Conservation (phyloP, 2,797 vertebrate species). For the Hapalemur alaotrensis region DNA sequence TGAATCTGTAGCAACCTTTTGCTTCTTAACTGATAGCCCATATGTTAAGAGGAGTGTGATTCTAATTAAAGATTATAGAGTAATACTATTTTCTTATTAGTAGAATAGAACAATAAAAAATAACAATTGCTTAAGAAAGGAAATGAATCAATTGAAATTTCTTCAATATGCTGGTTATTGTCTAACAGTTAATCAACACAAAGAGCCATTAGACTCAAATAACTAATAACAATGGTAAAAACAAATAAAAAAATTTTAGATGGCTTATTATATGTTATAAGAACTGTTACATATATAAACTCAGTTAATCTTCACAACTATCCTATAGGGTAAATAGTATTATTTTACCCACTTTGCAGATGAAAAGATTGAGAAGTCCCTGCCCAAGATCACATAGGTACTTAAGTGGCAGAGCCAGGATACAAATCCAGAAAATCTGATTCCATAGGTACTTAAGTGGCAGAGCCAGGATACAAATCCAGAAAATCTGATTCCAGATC, state of each 20-base stretch:
- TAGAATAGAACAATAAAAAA: conserved; percentile 9
- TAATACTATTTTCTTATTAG: not conserved
- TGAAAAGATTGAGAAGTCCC: not conserved
- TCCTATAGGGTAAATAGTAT: not conserved
- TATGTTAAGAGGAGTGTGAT: not conserved
- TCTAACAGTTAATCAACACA: not conserved
- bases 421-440: conserved; percentile 20
- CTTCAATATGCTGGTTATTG: not conserved
- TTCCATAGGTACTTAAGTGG: not conserved
- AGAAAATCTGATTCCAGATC: not conserved
- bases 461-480: not conserved
- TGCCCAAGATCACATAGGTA: not conserved
- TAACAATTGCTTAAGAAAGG: not conserved
- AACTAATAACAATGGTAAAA: conserved; percentile 16
- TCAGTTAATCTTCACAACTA: not conserved
- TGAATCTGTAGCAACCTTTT: not conserved
- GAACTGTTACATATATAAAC: not conserved
- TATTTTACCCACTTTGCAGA: not conserved
- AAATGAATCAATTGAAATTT: not conserved
- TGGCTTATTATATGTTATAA: not conserved
- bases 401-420: not conserved
- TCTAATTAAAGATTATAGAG: conserved; percentile 5
- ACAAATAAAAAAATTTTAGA: not conserved
- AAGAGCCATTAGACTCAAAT: not conserved
- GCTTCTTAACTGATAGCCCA: conserved; percentile 8